Percentiles rank a stretch among this genome's conserved stretches.
Conservation (phyloP, 2,797 vertebrate species). For the Diplodus sargus region DNA sequence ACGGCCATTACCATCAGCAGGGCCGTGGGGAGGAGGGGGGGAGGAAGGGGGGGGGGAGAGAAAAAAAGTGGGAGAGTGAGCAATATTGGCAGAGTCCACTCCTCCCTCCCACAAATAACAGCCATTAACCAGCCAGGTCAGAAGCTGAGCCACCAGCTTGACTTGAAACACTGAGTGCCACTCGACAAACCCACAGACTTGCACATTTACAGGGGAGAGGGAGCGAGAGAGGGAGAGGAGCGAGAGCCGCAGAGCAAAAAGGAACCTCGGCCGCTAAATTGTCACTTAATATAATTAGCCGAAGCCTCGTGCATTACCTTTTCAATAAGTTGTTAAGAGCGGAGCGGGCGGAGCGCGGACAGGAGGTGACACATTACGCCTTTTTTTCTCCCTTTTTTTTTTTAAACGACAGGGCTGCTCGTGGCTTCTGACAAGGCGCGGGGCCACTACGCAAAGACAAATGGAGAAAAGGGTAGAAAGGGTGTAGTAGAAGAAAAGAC, state of each 20-base stretch:
- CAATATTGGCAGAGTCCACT: conserved; percentile 73
- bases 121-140: conserved; percentile 96
- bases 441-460: conserved; percentile 44
- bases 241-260: conserved; percentile 82
- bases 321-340: conserved; percentile 79
- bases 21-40: conserved; percentile 43
- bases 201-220: conserved; percentile 87
- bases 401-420: conserved; percentile 50
- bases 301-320: conserved; percentile 78
- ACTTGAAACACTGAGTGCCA: conserved; percentile 95
- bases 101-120: conserved; percentile 93
- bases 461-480: conserved; percentile 36
- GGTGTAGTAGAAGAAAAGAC: conserved; percentile 11
- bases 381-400: conserved; percentile 33
- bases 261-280: conserved; percentile 87
- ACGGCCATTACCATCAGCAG: conserved; percentile 72
- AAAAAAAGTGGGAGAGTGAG: conserved; percentile 46
- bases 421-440: conserved; percentile 51
- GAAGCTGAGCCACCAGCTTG: conserved; percentile 94
- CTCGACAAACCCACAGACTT: conserved; percentile 95
- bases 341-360: conserved; percentile 39
- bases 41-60: conserved; percentile 46
- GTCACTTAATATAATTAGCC: conserved; percentile 84
- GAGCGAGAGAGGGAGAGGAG: conserved; percentile 19
- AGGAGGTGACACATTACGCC: conserved; percentile 64